A percentile compares a stretch with the other conserved stretches of the same genome.
Conservation (phyloP, 92 coral and sea anemone species). For the Heliopora coerulea region DNA sequence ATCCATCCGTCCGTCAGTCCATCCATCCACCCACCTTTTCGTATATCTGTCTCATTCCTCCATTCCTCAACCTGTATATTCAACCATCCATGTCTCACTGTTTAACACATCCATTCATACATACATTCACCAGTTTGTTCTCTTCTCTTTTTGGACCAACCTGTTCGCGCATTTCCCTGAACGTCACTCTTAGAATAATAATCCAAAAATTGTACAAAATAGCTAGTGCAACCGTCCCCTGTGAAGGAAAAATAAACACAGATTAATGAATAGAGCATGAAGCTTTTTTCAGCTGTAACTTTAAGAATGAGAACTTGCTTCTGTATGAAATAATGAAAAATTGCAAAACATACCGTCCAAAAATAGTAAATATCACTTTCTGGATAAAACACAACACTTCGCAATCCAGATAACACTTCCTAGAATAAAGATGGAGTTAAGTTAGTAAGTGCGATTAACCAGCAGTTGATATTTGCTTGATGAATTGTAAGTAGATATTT, state of each 20-base stretch:
- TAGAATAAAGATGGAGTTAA: slow-evolving; percentile 28
- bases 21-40: neutral
- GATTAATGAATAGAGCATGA: too few species aligned
- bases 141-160: neutral
- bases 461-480: too few species aligned
- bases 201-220: slow-evolving; percentile 82
- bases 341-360: slow-evolving; percentile 63
- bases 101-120: neutral
- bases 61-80: too few species aligned
- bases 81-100: neutral
- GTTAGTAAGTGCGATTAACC: neutral
- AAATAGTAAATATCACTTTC: slow-evolving; percentile 59
- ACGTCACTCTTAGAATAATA: slow-evolving; percentile 79
- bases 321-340: too few species aligned
- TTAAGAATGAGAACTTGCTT: neutral
- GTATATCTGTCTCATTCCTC: too few species aligned
- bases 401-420: slow-evolving; percentile 39
- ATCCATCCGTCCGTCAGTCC: neutral
- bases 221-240: slow-evolving; percentile 78
- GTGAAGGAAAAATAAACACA: neutral
- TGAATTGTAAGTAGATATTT: too few species aligned
- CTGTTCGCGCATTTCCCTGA: slow-evolving; percentile 60
- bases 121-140: neutral
- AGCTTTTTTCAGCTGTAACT: too few species aligned
- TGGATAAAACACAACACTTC: slow-evolving; percentile 51